Conservation (phyloP, 2,797 vertebrate species). For the Malacoraja senta region DNA sequence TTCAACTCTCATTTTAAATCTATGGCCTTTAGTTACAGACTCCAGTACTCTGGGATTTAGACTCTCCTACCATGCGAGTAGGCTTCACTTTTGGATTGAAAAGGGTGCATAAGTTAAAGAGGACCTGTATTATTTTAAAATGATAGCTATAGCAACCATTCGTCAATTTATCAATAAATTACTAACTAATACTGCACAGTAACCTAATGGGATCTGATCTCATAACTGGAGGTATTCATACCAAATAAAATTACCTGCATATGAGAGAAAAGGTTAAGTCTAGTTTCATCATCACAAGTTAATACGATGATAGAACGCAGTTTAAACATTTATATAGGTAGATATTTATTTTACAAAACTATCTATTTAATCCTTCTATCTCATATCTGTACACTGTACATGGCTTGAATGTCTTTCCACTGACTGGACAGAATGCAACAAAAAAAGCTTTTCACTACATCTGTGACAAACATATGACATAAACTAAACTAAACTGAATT, state of each 20-base stretch:
- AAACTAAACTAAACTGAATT: no score
- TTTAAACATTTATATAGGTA: background rate
- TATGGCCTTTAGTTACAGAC: no score
- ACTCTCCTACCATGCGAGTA: no score
- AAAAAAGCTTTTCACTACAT: no score
- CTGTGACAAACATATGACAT: no score
- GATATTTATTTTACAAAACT: background rate
- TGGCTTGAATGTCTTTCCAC: no score
- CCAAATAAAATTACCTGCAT: background rate
- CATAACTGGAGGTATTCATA: background rate
- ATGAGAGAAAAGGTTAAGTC: background rate
- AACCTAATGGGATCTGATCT: background rate
- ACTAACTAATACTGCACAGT: background rate
- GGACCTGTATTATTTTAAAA: background rate
- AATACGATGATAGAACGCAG: background rate
- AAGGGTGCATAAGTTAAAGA: background rate
- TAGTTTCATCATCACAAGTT: background rate
- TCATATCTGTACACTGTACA: no score
- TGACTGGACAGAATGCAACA: no score
- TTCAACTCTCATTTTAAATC: no score
- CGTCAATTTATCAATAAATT: background rate
- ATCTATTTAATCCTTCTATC: no score
- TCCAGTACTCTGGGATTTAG: no score
- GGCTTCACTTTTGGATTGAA: no score
- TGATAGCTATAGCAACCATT: background rate